Evolutionary conservation across 2,888 invertebrate genomes (phyloP), one percentile per base, ranked within the genome.

Genomic region (Cephus pygmeus): DNA sequence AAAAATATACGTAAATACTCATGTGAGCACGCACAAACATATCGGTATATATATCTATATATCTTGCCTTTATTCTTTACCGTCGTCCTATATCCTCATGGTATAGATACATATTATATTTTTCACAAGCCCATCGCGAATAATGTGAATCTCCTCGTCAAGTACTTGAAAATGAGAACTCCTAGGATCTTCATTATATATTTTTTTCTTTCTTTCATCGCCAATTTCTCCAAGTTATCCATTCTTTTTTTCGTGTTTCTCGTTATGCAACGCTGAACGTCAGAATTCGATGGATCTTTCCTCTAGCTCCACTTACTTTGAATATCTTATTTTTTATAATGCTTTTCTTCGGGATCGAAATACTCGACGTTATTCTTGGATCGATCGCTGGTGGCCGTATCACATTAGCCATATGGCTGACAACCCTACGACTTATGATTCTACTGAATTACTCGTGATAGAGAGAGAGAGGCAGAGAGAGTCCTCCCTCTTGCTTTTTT

Each of bases 31-130:
- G 76, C 75, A 75, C 23, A 81, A 75, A 73, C 76, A 78, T 79
- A 79, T 80, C 77, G 77, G 78, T 83, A 82, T 77, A 79, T 73
- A 79, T 82, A 81, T 34, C 3, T 73, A 34, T 73, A 73, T 34
- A 23, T 34, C 77, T 79, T 80, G 73, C 74, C 73, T 75, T 77
- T 69, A 75, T 56, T 40, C 76, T 40, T 78, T 56, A 56, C 56
- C 56, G 56, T 23, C 56, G 23, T 56, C 23, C 56, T 56, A 56
- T 56, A 23, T 56, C 23, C 23, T 76, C 36, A 23, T 76, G 76
- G 76, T 73, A 73, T 77, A 77, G 23, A 56, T 23, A 56, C 23
- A 56, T 56, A 23, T 40, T 40, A 56, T 56, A 56, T 23, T 56
- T 23, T 56, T 56, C 56, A 56, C 56, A 23, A 56, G 23, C 56